Base-by-base conservation (phyloP, 2,888 invertebrate species). In the Dasysyrphus albostriatus region DNA sequence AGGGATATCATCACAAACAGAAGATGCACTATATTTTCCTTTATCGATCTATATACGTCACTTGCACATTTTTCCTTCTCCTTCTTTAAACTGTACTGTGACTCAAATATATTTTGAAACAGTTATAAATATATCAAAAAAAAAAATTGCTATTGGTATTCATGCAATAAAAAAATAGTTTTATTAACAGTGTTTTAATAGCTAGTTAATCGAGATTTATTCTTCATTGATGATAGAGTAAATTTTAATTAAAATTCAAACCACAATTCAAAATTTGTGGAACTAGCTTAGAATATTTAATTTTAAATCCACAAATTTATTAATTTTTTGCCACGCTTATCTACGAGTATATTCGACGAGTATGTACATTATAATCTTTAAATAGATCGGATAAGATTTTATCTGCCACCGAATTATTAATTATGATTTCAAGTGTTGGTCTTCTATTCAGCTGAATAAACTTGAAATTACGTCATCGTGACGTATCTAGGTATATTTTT, bases 11-110 rank as follows among this genome's bases (percentile, higher is more conserved):
- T 34, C 7, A 47, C 6, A 37, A 65, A 44, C n/a, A 29, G 54
- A 29, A 63, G 73, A 61, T 83, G 73, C 61, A 42, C 42, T 70
- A 70, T 70, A 70, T 70, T 76, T 81, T 34, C 39, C 34, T 8
- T 16, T 74, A 83, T 83, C 73, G 83, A 83, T 83, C 69, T 61
- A 12, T 74, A 44, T 24, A 78, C 59, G 49, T 72, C 63, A 37
- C 5, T 58, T 34, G 34, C 0, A 2, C 54, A 34, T 34, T 8
- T 10, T 12, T 34, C 19, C 32, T 32, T 9, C 5, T 32, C 5
- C 12, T 12, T 34, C 1, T 19, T 12, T 58, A 0, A 2, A 34
- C 16, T 16, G 63, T 82, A 82, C 81, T 47, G 54, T 70, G 83
- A 65, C 16, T 78, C 83, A 83, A 58, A 78, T 2, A 51, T 49